Conservation (phyloP, 2,113 vertebrate species). For the Chauna torquata region DNA sequence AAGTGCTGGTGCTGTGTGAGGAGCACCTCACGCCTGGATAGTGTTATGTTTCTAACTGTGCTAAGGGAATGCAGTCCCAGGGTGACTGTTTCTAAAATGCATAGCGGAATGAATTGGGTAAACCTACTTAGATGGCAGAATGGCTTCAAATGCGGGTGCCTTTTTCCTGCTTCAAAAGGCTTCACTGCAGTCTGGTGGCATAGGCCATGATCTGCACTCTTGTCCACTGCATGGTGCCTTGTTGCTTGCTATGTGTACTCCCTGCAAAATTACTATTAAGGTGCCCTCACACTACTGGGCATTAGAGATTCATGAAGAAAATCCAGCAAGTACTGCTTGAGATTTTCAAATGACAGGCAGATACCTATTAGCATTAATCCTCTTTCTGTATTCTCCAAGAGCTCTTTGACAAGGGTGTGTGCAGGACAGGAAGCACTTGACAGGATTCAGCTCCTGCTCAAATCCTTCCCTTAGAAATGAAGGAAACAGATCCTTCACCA, state of each 20-base stretch:
- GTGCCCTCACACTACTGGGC: not conserved
- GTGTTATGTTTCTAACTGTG: not conserved
- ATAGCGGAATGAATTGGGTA: not conserved
- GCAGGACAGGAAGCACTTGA: constrained; percentile 65
- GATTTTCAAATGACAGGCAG: constrained; percentile 65
- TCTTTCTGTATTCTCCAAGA: constrained; percentile 63
- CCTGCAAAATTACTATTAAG: not conserved
- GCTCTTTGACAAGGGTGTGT: constrained; percentile 60
- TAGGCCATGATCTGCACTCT: not conserved
- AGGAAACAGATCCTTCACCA: not conserved
- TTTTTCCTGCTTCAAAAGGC: not conserved
- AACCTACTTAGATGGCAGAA: constrained; percentile 3
- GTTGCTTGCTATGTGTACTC: not conserved
- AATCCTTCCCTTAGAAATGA: constrained; percentile 31
- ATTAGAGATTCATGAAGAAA: constrained; percentile 32
- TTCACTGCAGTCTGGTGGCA: not conserved
- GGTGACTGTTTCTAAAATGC: not conserved
- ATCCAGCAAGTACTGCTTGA: constrained; percentile 52
- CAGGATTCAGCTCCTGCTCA: constrained; percentile 50
- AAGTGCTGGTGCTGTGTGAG: not conserved
- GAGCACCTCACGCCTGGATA: not conserved
- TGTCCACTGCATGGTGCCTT: not conserved
- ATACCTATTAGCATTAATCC: constrained; percentile 67
- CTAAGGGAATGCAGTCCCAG: not conserved
- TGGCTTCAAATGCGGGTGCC: not conserved